Conservation (phyloP, 2,797 vertebrate species). For the Argentina silus region DNA sequence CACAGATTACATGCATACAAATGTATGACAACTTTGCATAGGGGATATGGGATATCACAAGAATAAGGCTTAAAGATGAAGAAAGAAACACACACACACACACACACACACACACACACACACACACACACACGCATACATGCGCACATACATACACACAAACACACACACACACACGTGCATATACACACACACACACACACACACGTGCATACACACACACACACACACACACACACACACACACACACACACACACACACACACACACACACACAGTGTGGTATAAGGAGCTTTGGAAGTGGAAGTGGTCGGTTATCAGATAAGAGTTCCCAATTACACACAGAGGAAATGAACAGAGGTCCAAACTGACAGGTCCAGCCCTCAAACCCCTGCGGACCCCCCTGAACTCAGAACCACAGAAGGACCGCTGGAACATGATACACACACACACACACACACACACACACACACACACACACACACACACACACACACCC, state of each 20-base stretch:
- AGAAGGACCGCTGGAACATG: conserved; percentile 5
- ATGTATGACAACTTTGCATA: background rate
- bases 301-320: conserved; percentile 2
- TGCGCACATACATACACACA: conserved; percentile 2
- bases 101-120: background rate
- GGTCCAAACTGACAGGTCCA: conserved; percentile 6
- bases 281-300: background rate
- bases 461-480: background rate
- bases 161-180: background rate
- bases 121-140: conserved; percentile 4
- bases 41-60: background rate
- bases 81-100: background rate
- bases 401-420: background rate
- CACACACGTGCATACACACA: too few relatives aligned
- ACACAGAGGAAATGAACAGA: conserved; percentile 5
- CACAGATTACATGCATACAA: background rate
- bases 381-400: background rate
- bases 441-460: conserved; percentile 11
- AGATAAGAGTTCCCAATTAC: conserved; percentile 6
- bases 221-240: too few relatives aligned
- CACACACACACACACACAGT: background rate
- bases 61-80: background rate
- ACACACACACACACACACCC: background rate
- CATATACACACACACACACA: background rate
- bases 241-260: background rate